A percentile compares a stretch with the other conserved stretches of the same genome.
phyloP scores from a whole-genome alignment of 1,140 invertebrate genomes.

The Dreissena polymorpha region DNA sequence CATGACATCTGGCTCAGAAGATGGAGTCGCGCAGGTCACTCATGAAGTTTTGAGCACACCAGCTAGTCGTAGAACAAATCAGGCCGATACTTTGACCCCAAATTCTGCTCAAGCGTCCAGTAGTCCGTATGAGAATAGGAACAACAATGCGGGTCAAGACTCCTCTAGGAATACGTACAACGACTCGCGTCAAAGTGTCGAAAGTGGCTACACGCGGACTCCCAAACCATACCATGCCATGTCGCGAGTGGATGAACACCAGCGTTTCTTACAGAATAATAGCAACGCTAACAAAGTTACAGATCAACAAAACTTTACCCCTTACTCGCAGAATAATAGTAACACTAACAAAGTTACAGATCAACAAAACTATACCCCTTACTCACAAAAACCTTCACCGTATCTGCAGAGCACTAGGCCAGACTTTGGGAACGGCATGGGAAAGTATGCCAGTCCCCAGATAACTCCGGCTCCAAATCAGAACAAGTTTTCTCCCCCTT shows the following conservation, averaged over 20 bases:
- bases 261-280: conserved; percentile 13
- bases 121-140: conserved; percentile 6
- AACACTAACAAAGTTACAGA: too few species aligned
- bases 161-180: conserved; percentile 3
- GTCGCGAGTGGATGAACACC: conserved; percentile 24
- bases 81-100: conserved; percentile 18
- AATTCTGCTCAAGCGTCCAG: neutral
- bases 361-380: neutral
- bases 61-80: conserved; percentile 28
- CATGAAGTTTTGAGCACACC: conserved; percentile 51
- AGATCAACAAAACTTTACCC: conserved; percentile 3
- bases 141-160: too few species aligned
- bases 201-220: conserved; percentile 29
- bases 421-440: conserved; percentile 21
- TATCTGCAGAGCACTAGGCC: conserved; percentile 19
- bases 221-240: conserved; percentile 41
- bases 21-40: conserved; percentile 53
- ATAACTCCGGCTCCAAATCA: conserved; percentile 37
- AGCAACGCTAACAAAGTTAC: conserved; percentile 12
- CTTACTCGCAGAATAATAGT: too few species aligned
- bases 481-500: conserved; percentile 36
- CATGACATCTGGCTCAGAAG: conserved; percentile 49
- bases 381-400: conserved; percentile 27
- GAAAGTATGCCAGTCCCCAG: conserved; percentile 38
- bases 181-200: conserved; percentile 29